Base-by-base conservation (phyloP, 2,797 vertebrate species). In the Borostomias antarcticus region DNA sequence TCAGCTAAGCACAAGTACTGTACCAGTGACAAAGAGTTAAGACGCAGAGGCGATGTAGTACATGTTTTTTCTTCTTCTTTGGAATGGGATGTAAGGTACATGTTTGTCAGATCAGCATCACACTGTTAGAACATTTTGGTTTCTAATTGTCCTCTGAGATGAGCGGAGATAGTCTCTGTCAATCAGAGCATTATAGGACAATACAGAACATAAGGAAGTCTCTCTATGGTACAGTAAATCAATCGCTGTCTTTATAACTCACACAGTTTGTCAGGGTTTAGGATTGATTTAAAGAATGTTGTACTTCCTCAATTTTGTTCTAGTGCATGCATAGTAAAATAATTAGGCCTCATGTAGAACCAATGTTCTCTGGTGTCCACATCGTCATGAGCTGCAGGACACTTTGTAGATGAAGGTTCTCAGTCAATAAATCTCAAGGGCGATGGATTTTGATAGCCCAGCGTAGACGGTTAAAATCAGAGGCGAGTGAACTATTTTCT, bases 401-500 rank as follows among this genome's bases (percentile, higher is more conserved):
- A n/a, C n/a, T n/a, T n/a, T n/a, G n/a, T 21, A 19, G 9, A 51
- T 7, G 48, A 3, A 25, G 61, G 76, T 87, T 88, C 86, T 82
- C 87, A 87, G n/a, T 68, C 83, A 25, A 78, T 88, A 86, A 88
- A 89, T 73, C 32, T 4, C 37, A 70, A 45, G 40, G 4, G 56
- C 66, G 64, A 72, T 69, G 43, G 77, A 76, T 85, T 85, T 81
- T 84, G 81, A 69, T 70, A n/a, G 40, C 47, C 4, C 26, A 6
- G 4, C 68, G n/a, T 5, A 28, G 30, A 70, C 54, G 21, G 82
- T 90, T 90, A 90, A 89, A 91, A 77, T 35, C 23, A 76, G 62
- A 72, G 10, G 17, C 17, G 53, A 66, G n/a, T n/a, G 69, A 77
- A 59, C 65, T 65, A 29, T 4, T 11, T 54, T 57, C 78, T 74